These are phyloP conservation scores for Trachymyrmex septentrionalis DNA, from an alignment of 1,140 invertebrate species.

Conservation along the genomic window DNA sequence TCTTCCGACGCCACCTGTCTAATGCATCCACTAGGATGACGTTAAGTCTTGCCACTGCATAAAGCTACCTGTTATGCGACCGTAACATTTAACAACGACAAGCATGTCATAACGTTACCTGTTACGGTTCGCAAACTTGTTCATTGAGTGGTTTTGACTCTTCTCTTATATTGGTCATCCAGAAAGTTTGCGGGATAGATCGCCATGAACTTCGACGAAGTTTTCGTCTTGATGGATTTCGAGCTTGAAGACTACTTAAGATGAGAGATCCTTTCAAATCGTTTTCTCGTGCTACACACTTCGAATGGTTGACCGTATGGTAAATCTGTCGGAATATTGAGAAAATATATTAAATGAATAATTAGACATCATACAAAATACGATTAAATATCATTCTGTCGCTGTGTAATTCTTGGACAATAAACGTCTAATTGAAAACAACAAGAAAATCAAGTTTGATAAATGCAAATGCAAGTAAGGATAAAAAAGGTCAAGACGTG, in stretches of 20 bases:
- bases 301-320: constrained; percentile 30
- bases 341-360: too few relatives aligned
- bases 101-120: not conserved
- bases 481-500: too few relatives aligned
- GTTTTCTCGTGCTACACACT: not conserved
- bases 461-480: too few relatives aligned
- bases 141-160: not conserved
- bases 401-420: not conserved
- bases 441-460: too few relatives aligned
- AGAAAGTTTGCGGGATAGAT: constrained; percentile 5
- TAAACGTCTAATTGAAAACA: not conserved
- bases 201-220: constrained; percentile 66
- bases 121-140: not conserved
- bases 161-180: constrained; percentile 30
- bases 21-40: constrained; percentile 28
- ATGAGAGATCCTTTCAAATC: constrained; percentile 51
- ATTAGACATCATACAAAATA: not conserved
- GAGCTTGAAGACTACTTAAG: constrained; percentile 68
- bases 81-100: constrained; percentile 15
- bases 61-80: constrained; percentile 34
- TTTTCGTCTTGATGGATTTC: constrained; percentile 68
- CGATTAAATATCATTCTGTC: not conserved
- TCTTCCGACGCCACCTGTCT: constrained; percentile 23
- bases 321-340: not conserved
- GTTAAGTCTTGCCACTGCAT: constrained; percentile 28